Evolutionary conservation across 2,797 vertebrate genomes (phyloP).

Genomic region (Falco novaeseelandiae): DNA sequence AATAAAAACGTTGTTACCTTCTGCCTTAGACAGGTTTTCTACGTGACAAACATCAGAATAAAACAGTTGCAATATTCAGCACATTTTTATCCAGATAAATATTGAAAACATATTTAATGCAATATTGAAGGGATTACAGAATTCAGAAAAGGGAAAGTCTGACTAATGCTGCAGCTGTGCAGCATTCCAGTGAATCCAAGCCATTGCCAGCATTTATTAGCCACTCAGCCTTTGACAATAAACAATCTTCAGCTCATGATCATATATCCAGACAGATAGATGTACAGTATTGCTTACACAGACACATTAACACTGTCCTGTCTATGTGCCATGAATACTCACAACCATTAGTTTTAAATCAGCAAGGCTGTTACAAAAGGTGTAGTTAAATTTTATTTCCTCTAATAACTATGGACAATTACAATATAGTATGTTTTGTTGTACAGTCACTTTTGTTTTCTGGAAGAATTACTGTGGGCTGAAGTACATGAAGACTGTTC

Average conservation of each 20-base stretch:
- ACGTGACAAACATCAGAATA: slow-evolving; percentile 76
- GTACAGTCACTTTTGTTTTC: background rate
- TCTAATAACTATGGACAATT: background rate
- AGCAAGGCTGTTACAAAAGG: background rate
- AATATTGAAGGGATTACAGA: slow-evolving; percentile 79
- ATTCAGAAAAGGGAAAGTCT: slow-evolving; percentile 79
- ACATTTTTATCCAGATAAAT: slow-evolving; percentile 81
- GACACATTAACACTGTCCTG: slow-evolving; percentile 15
- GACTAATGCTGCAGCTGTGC: slow-evolving; percentile 76
- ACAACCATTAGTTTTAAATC: background rate
- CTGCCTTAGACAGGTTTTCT: slow-evolving; percentile 65
- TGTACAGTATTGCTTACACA: slow-evolving; percentile 17
- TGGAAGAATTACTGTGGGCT: background rate
- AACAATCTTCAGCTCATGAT: slow-evolving; percentile 62
- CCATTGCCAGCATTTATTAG: slow-evolving; percentile 75
- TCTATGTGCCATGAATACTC: background rate
- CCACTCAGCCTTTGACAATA: slow-evolving; percentile 72
- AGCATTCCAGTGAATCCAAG: slow-evolving; percentile 67
- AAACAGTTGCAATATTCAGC: slow-evolving; percentile 81
- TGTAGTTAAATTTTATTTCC: background rate
- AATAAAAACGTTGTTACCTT: slow-evolving; percentile 68
- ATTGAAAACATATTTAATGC: slow-evolving; percentile 85
- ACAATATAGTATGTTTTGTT: background rate
- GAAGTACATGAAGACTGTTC: background rate
- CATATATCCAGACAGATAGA: slow-evolving; percentile 50